Conservation (phyloP, 2,797 vertebrate genomes). For the Lagocephalus sceleratus region DNA sequence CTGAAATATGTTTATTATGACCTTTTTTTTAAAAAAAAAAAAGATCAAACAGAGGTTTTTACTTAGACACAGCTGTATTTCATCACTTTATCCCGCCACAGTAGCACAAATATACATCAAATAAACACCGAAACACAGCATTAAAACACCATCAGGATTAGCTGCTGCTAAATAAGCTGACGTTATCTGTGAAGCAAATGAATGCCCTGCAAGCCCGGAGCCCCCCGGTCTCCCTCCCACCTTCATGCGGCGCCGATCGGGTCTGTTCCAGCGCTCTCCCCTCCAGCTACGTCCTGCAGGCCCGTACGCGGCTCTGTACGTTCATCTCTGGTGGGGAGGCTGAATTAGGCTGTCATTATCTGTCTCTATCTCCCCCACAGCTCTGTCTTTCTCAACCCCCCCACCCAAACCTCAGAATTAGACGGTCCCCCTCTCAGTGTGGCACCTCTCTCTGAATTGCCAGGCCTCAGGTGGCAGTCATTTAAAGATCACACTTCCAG, state of each 20-base stretch:
- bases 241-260: conserved; percentile 60
- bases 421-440: conserved; percentile 43
- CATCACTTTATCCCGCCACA: conserved; percentile 22
- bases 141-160: conserved; percentile 54
- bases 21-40: too few relatives aligned
- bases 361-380: conserved; percentile 53
- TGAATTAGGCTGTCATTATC: conserved; percentile 70
- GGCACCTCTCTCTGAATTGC: conserved; percentile 55
- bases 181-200: conserved; percentile 60
- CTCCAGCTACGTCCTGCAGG: conserved; percentile 49
- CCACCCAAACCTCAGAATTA: conserved; percentile 34
- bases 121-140: conserved; percentile 48
- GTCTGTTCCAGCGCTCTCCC: conserved; percentile 56
- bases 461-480: conserved; percentile 81
- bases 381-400: conserved; percentile 30
- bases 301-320: conserved; percentile 46
- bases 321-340: conserved; percentile 52
- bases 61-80: conserved; percentile 18
- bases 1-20: too few relatives aligned
- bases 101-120: conserved; percentile 39
- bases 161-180: conserved; percentile 43
- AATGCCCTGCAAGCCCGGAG: conserved; percentile 50
- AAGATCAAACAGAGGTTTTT: conserved; percentile 7
- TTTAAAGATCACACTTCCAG: conserved; percentile 82
- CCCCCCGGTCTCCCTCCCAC: conserved; percentile 28